Evolutionary conservation across 2,113 vertebrate species (phyloP).

Genomic region (Opisthocomus hoazin): DNA sequence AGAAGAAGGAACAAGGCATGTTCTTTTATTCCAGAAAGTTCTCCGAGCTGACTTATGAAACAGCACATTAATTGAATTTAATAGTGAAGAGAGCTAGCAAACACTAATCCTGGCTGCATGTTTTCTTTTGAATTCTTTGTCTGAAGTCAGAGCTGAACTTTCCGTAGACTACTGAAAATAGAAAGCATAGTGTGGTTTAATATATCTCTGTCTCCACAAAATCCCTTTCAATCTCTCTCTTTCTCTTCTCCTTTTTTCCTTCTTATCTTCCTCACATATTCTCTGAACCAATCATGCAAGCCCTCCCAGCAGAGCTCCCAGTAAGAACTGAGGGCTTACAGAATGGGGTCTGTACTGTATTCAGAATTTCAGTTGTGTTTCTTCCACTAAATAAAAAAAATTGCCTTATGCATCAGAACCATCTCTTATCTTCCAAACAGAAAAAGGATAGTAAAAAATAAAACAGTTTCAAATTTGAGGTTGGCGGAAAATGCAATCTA

Average conservation of each 20-base stretch:
- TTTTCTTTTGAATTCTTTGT: constrained; percentile 49
- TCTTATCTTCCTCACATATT: constrained; percentile 33
- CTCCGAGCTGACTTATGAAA: constrained; percentile 34
- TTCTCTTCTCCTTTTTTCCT: background rate
- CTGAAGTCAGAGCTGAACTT: constrained; percentile 52
- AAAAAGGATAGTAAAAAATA: too few species aligned
- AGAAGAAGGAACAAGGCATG: background rate
- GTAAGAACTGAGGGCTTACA: background rate
- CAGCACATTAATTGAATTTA: constrained; percentile 34
- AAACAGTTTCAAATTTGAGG: rapidly evolving
- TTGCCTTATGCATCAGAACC: background rate
- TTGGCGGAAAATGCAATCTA: background rate
- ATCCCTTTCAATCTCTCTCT: constrained; percentile 29
- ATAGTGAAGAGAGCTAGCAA: constrained; percentile 8
- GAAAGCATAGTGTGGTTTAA: constrained; percentile 37
- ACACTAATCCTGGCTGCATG: constrained; percentile 35
- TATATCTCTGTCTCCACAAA: constrained; percentile 37
- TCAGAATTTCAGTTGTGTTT: constrained; percentile 4
- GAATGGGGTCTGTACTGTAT: background rate
- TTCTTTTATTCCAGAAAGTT: constrained; percentile 24
- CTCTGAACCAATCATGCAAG: background rate
- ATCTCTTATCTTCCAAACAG: background rate
- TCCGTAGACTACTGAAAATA: constrained; percentile 24
- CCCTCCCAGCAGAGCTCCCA: background rate
- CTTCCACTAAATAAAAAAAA: background rate